Evolutionary conservation across 1,140 invertebrate species (phyloP).

Genomic region (Ips typographus): DNA sequence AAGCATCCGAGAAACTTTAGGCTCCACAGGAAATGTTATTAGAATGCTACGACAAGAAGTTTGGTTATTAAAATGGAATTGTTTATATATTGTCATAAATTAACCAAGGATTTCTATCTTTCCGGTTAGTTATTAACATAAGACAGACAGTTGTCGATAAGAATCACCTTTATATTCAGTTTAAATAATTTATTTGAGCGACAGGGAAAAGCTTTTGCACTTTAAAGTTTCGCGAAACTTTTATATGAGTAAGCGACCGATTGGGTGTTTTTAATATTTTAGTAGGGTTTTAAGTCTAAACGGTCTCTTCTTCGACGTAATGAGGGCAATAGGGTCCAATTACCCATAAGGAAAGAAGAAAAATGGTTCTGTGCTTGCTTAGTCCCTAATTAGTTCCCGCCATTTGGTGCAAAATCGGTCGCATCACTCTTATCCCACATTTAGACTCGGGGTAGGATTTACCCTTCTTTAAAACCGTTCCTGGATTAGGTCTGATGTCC

Average conservation of each 20-base stretch:
- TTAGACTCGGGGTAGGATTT: conserved; percentile 19
- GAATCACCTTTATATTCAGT: background rate
- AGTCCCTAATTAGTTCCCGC: conserved; percentile 13
- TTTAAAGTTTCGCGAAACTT: background rate
- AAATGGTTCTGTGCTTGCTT: conserved; percentile 13
- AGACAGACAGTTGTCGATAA: background rate
- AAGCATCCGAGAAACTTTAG: background rate
- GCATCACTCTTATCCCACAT: conserved; percentile 21
- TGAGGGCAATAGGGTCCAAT: background rate
- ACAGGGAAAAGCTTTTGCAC: background rate
- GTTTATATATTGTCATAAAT: too few species aligned
- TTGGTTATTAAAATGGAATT: too few species aligned
- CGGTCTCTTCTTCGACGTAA: too few species aligned
- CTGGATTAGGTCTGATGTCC: background rate
- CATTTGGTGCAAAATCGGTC: conserved; percentile 19
- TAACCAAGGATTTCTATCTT: background rate
- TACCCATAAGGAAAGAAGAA: conserved; percentile 5
- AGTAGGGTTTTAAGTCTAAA: too few species aligned
- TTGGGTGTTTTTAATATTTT: background rate
- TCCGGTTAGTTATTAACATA: background rate
- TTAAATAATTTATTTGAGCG: background rate
- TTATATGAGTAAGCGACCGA: background rate
- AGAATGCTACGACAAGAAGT: too few species aligned
- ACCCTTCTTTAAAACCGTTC: conserved; percentile 1
- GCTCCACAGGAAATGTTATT: too few species aligned